Evolutionary conservation across 2,113 vertebrate species (phyloP).

Genomic region (Telmatochromis bifrenatus): DNA sequence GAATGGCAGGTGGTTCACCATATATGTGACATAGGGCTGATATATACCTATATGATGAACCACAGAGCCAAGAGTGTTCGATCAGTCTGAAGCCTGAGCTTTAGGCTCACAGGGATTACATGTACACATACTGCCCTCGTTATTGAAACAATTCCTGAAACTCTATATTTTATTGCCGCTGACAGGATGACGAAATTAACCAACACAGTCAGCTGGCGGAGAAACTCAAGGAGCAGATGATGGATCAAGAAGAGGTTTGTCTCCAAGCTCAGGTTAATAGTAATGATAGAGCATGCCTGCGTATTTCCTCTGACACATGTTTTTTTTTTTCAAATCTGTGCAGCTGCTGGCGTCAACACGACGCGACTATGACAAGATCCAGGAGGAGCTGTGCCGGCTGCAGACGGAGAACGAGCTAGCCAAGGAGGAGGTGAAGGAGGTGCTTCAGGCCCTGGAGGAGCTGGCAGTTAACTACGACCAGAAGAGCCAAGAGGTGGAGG

Average conservation of each 20-base stretch:
- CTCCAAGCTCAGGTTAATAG: not conserved
- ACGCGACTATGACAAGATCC: conserved; percentile 87
- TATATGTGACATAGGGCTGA: not conserved
- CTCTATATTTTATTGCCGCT: not conserved
- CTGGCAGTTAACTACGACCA: conserved; percentile 92
- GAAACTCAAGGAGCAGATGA: conserved; percentile 57
- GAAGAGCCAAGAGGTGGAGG: conserved; percentile 88
- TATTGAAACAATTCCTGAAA: not conserved
- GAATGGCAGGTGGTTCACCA: not conserved
- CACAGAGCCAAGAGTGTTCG: not conserved
- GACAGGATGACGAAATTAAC: conserved; percentile 57
- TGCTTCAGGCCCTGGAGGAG: conserved; percentile 91
- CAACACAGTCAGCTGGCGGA: conserved; percentile 53
- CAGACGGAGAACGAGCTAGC: conserved; percentile 90
- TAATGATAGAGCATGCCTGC: not conserved
- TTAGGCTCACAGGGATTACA: not conserved
- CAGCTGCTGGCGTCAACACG: conserved; percentile 88
- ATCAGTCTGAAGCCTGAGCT: not conserved
- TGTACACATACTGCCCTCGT: not conserved
- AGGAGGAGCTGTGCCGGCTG: conserved; percentile 87
- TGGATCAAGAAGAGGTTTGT: conserved; percentile 51
- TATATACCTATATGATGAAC: not conserved
- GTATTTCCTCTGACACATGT: not conserved
- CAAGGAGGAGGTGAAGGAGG: conserved; percentile 92
- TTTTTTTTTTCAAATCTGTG: fast-evolving